Base-by-base conservation (phyloP, 2,797 vertebrate genomes). In the Kryptopterus vitreolus region DNA sequence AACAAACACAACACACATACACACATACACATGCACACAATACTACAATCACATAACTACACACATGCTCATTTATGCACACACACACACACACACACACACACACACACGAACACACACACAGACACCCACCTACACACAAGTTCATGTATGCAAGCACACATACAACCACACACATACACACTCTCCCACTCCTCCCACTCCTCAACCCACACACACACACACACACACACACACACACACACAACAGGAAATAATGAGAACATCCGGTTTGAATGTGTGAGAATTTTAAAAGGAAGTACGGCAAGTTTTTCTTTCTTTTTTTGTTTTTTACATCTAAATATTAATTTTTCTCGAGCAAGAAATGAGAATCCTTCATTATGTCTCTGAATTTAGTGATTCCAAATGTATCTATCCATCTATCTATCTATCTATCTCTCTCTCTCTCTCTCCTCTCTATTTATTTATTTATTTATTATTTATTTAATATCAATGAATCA, bases 211-310 rank as follows among this genome's bases (percentile, higher is more conserved):
- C 53, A 22, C 55, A 57, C 18, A 18, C n/a, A 58, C 26, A 65
- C 50, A 52, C 33, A 79, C 78, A 74, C 50, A 80, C 29, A 53
- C 78, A 59, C 50, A 74, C 61, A 62, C 81, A 66, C 35, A 43
- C 77, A 63, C 5, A 66, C 48, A 48, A 70, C 58, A 80, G 80
- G 70, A 81, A 78, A 77, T 77, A 71, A 20, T 62, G 63, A 82
- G 61, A 77, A 63, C 76, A 82, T 82, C 77, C 81, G 63, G 61
- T 79, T 75, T 33, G 26, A 48, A 69, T 43, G 59, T 22, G 57
- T 81, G 33, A 77, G 63, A 76, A n/a, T 68, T 48, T 20, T 75
- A 62, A 22, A 66, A 82, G 68, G 75, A 77, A 63, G 76, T 50
- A 63, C 3, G 57, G 66, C 29, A 57, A 52, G n/a, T 38, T 38